phyloP scores from a whole-genome alignment of 2,888 invertebrate species.

The Diarsia mendica region DNA sequence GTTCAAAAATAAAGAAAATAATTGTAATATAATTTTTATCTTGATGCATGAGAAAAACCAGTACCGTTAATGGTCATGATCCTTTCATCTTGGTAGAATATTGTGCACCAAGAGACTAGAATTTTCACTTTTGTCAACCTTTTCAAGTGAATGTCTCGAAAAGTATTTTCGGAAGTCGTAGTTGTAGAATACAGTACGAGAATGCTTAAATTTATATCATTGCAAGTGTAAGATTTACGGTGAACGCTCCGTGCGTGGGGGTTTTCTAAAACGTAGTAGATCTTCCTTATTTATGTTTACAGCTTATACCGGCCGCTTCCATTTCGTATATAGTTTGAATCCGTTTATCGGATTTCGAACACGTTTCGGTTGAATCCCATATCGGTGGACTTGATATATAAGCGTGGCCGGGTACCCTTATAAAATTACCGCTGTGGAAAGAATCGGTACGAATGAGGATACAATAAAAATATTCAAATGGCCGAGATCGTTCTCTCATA shows the following conservation, averaged over 20 bases:
- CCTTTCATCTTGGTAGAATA: constrained; percentile 25
- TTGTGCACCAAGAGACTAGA: constrained; percentile 14
- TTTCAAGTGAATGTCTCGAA: constrained; percentile 46
- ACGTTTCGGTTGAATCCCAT: constrained; percentile 84
- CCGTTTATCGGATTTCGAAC: constrained; percentile 89
- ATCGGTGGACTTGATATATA: constrained; percentile 86
- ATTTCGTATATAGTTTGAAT: constrained; percentile 86
- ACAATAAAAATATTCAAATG: constrained; percentile 77
- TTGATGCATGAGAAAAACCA: no score
- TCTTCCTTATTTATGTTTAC: constrained; percentile 90
- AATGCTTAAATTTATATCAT: constrained; percentile 84
- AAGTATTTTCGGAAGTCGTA: constrained; percentile 66
- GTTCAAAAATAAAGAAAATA: no score
- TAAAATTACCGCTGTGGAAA: constrained; percentile 79
- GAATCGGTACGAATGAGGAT: constrained; percentile 76
- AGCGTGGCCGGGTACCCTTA: constrained; percentile 78
- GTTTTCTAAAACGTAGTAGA: constrained; percentile 88
- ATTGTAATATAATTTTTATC: no score
- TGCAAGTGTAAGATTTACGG: constrained; percentile 85
- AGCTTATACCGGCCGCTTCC: constrained; percentile 86
- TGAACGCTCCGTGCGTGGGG: constrained; percentile 84
- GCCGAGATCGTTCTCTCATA: constrained; percentile 58
- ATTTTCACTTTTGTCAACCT: constrained; percentile 55
- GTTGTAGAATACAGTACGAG: constrained; percentile 61
- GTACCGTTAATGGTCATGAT: no score